Percentiles rank a stretch among this genome's conserved stretches.
phyloP scores from a whole-genome alignment of 2,113 vertebrate genomes.

The Axis porcinus region DNA sequence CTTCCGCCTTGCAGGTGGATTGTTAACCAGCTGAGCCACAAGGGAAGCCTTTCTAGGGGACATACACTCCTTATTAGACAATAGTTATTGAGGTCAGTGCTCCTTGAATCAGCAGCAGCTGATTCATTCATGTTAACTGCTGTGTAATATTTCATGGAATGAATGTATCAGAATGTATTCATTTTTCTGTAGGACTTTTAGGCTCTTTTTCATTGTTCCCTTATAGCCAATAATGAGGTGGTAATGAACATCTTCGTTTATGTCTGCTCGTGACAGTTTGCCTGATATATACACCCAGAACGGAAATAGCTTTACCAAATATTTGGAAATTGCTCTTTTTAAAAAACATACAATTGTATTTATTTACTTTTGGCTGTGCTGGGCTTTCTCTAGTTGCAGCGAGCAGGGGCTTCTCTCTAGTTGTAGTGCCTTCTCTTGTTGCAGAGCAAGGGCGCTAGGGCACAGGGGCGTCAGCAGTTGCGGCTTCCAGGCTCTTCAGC shows the following conservation, averaged over 20 bases:
- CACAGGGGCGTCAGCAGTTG: rapidly evolving
- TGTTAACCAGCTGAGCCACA: not conserved
- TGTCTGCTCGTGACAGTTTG: not conserved
- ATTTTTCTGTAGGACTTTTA: not conserved
- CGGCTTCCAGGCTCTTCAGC: not conserved
- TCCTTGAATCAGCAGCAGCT: no score
- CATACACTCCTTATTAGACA: no score
- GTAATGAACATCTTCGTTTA: rapidly evolving
- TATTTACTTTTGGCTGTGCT: not conserved
- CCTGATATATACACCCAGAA: not conserved
- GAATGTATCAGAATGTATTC: not conserved
- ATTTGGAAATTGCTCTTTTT: no score
- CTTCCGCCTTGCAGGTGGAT: rapidly evolving
- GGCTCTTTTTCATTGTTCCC: not conserved
- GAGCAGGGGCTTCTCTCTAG: not conserved
- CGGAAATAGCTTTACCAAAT: not conserved
- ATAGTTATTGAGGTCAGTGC: rapidly evolving
- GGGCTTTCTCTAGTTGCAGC: not conserved
- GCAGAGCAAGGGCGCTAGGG: not conserved
- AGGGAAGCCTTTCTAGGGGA: not conserved
- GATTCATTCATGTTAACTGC: not conserved
- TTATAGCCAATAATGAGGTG: not conserved
- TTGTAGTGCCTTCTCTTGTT: not conserved
- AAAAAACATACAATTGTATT: not conserved
- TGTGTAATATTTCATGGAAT: not conserved